Evolutionary conservation across 2,888 invertebrate genomes (phyloP).

Genomic region (Pogonocherus hispidulus): DNA sequence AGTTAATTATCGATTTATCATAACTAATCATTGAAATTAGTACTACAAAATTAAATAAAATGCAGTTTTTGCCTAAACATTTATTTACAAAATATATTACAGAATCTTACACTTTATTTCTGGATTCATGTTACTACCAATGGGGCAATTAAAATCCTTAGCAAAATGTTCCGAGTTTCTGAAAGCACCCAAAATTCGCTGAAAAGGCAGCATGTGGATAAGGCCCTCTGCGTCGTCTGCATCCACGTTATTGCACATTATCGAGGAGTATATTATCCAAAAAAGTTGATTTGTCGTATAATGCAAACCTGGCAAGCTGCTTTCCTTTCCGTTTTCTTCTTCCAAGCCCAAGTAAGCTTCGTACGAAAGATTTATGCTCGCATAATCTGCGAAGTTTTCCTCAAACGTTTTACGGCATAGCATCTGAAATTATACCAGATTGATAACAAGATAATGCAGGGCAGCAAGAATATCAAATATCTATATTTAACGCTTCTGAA

Average conservation of each 20-base stretch:
- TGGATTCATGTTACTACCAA: slow-evolving; percentile 57
- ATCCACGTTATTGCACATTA: slow-evolving; percentile 51
- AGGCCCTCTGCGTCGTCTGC: slow-evolving; percentile 31
- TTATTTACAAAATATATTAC: too few species aligned
- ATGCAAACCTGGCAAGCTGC: slow-evolving; percentile 75
- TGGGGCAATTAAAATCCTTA: slow-evolving; percentile 54
- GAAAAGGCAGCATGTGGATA: slow-evolving; percentile 44
- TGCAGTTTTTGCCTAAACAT: too few species aligned
- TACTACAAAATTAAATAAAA: too few species aligned
- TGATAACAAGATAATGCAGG: too few species aligned
- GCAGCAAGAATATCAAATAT: too few species aligned
- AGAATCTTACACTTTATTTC: slow-evolving; percentile 53
- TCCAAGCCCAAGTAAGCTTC: slow-evolving; percentile 82
- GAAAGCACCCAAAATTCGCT: slow-evolving; percentile 51
- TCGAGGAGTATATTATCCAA: slow-evolving; percentile 63
- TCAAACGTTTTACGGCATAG: slow-evolving; percentile 86
- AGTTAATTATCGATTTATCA: too few species aligned
- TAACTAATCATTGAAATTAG: too few species aligned
- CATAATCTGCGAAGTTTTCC: slow-evolving; percentile 93
- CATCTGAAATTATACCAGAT: slow-evolving; percentile 70
- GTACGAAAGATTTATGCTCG: slow-evolving; percentile 90
- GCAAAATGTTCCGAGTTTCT: slow-evolving; percentile 56
- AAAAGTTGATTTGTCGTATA: slow-evolving; percentile 74
- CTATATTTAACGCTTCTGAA: too few species aligned
- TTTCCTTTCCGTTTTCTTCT: slow-evolving; percentile 75